Evolutionary conservation across 1,140 invertebrate genomes (phyloP).

Genomic region (Pseudomyrmex cubaensis): DNA sequence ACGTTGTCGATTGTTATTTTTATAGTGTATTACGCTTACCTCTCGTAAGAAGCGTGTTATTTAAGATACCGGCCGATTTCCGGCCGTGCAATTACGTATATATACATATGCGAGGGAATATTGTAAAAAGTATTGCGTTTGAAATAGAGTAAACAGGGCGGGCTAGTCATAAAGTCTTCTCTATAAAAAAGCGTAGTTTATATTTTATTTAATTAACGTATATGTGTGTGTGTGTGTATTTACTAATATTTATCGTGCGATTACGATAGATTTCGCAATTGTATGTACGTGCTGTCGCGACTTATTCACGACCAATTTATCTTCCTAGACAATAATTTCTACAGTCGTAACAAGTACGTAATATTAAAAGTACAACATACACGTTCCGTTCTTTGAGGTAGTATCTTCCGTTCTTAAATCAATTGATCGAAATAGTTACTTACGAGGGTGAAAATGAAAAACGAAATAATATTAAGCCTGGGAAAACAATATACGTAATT

Average conservation of each 20-base stretch:
- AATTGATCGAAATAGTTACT: background rate
- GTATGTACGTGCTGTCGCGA: background rate
- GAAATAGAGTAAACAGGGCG: background rate
- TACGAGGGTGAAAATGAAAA: too few species aligned
- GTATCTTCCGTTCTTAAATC: background rate
- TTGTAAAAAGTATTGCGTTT: constrained; percentile 25
- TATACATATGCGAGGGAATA: background rate
- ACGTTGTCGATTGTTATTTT: constrained; percentile 29
- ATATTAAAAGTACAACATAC: too few species aligned
- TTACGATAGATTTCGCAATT: constrained; percentile 19
- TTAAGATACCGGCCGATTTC: constrained; percentile 29
- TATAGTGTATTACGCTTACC: background rate
- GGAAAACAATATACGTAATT: too few species aligned
- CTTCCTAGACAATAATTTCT: too few species aligned
- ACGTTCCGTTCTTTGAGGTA: too few species aligned
- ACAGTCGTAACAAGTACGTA: too few species aligned
- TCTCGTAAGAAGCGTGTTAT: constrained; percentile 8
- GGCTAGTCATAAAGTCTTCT: background rate
- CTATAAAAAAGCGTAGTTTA: constrained; percentile 10
- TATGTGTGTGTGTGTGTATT: background rate
- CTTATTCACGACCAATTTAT: background rate
- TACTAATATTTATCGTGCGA: background rate
- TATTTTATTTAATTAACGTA: constrained; percentile 38
- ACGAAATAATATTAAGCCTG: too few species aligned
- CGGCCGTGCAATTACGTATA: constrained; percentile 16